Conservation (phyloP, 2,888 invertebrate genomes). For the Cartodere bifasciata region DNA sequence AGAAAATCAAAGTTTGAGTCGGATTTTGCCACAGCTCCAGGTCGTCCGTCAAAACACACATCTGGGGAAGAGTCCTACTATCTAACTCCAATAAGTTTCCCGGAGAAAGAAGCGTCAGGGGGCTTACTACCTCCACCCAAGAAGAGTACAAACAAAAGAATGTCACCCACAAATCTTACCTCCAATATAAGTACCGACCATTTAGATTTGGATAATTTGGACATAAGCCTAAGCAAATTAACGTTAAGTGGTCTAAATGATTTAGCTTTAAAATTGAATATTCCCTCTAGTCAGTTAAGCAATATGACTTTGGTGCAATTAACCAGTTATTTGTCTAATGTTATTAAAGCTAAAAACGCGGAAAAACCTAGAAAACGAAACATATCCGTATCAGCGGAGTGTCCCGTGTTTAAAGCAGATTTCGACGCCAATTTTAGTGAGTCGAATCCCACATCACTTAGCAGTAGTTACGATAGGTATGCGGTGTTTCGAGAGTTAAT, state of each 20-base stretch:
- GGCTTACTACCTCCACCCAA: slow-evolving; percentile 24
- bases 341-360: slow-evolving; percentile 33
- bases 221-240: slow-evolving; percentile 72
- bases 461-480: slow-evolving; percentile 56
- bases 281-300: slow-evolving; percentile 65
- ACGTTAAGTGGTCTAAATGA: slow-evolving; percentile 73
- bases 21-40: slow-evolving; percentile 52
- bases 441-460: slow-evolving; percentile 29
- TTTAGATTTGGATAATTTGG: slow-evolving; percentile 39
- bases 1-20: slow-evolving; percentile 38
- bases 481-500: slow-evolving; percentile 76
- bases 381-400: slow-evolving; percentile 23
- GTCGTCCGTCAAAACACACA: slow-evolving; percentile 25
- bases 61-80: too few species aligned
- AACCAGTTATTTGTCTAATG: slow-evolving; percentile 62
- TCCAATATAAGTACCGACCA: slow-evolving; percentile 26
- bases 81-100: too few species aligned
- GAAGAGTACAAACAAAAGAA: too few species aligned
- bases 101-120: slow-evolving; percentile 19
- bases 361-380: too few species aligned
- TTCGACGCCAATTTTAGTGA: slow-evolving; percentile 59
- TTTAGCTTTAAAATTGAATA: slow-evolving; percentile 59
- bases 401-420: slow-evolving; percentile 49
- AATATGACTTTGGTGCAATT: slow-evolving; percentile 80
- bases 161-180: too few species aligned